These are phyloP conservation scores for Gavia stellata DNA, from an alignment of 2,113 vertebrate genomes.

Conservation along the genomic window DNA sequence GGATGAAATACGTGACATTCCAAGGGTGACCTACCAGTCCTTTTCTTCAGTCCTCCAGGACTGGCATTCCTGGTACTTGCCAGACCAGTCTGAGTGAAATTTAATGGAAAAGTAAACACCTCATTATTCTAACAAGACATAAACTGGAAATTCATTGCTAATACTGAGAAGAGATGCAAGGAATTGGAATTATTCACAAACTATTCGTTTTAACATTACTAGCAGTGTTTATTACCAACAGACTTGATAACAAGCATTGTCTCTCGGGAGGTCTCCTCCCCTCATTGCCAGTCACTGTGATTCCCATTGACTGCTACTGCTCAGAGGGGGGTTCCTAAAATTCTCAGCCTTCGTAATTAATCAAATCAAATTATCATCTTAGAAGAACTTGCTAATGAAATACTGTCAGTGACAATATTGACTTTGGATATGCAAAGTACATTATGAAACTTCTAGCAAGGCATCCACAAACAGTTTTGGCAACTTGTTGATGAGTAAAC, in stretches of 20 bases:
- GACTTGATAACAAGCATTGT: neutral
- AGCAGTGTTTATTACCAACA: neutral
- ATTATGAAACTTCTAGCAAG: neutral
- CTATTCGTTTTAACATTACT: neutral
- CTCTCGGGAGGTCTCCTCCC: neutral
- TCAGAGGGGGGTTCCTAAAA: neutral
- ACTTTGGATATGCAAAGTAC: neutral
- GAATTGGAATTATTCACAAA: neutral
- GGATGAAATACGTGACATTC: neutral
- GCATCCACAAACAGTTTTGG: neutral
- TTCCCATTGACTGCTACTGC: neutral
- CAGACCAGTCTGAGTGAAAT: neutral
- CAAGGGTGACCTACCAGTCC: accelerated
- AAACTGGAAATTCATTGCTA: neutral
- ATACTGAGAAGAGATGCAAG: neutral
- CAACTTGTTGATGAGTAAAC: neutral
- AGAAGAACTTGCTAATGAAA: slow-evolving; percentile 29
- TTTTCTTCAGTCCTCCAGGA: neutral
- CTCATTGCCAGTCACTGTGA: neutral
- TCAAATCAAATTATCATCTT: slow-evolving; percentile 11
- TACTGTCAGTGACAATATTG: neutral
- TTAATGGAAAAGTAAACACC: neutral
- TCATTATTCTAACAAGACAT: neutral
- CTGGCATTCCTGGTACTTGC: neutral
- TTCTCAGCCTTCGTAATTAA: slow-evolving; percentile 5